Conservation (phyloP, 1,140 invertebrate genomes). For the Solenopsis fugax region DNA sequence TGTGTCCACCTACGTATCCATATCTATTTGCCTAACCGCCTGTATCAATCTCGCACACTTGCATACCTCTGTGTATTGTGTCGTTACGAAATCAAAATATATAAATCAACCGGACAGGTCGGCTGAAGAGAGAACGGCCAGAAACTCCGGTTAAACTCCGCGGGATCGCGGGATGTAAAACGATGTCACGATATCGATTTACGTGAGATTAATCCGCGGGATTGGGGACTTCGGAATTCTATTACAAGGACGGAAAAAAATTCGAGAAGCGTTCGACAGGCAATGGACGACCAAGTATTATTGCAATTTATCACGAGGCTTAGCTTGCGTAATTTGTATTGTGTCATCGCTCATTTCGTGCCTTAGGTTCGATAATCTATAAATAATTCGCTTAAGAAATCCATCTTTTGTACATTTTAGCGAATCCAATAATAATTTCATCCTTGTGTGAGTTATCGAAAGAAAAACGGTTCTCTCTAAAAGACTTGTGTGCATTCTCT, state of each 20-base stretch:
- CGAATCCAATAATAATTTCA: not conserved
- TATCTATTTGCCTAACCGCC: not conserved
- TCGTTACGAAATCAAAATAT: conserved; percentile 61
- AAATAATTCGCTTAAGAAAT: not conserved
- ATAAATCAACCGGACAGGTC: conserved; percentile 49
- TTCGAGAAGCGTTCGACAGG: not conserved
- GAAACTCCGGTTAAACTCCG: conserved; percentile 18
- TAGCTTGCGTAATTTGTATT: not conserved
- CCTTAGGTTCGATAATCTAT: not conserved
- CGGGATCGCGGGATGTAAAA: conserved; percentile 46
- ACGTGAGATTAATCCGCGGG: conserved; percentile 24
- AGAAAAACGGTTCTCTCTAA: not conserved
- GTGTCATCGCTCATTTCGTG: not conserved
- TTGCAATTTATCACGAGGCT: not conserved
- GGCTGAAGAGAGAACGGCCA: conserved; percentile 27
- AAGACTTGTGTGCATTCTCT: not conserved
- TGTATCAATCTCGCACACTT: conserved; percentile 46
- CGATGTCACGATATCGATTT: conserved; percentile 57
- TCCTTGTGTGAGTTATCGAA: not conserved
- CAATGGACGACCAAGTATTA: not conserved
- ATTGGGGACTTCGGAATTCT: conserved; percentile 56
- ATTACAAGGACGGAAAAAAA: conserved; percentile 14
- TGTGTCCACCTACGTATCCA: conserved; percentile 12
- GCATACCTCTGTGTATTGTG: conserved; percentile 24
- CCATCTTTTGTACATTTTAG: conserved; percentile 10